These are phyloP conservation scores for Mimachlamys varia DNA, from an alignment of 2,888 invertebrate genomes.

Conservation along the genomic window DNA sequence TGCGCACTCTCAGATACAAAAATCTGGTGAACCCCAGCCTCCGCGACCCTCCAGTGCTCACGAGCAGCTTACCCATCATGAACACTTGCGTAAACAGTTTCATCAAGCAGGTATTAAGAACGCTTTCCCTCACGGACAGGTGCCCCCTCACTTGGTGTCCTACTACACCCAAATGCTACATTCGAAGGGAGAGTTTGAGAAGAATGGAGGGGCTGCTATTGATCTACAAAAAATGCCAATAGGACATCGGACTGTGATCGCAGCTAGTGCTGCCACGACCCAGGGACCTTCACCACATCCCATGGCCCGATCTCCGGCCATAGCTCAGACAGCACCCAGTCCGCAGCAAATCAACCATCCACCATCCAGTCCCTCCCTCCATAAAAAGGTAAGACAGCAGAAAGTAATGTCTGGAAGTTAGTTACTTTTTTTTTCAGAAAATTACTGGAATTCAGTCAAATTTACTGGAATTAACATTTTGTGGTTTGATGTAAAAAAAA, in stretches of 20 bases:
- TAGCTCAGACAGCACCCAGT: constrained; percentile 67
- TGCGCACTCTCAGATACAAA: constrained; percentile 54
- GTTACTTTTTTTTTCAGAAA: background rate
- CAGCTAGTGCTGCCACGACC: constrained; percentile 49
- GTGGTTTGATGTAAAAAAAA: too few species aligned
- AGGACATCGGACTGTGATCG: constrained; percentile 36
- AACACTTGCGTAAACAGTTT: constrained; percentile 42
- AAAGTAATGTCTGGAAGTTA: background rate
- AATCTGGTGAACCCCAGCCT: constrained; percentile 36
- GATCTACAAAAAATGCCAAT: constrained; percentile 8
- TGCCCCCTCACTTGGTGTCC: background rate
- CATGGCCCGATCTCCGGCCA: constrained; percentile 64
- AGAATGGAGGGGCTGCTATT: background rate
- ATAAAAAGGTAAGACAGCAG: constrained; percentile 47
- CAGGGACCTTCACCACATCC: constrained; percentile 64
- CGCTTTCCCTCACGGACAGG: constrained; percentile 37
- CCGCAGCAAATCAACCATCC: constrained; percentile 56
- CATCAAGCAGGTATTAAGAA: background rate
- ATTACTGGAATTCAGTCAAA: too few species aligned
- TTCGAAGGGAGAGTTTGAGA: constrained; percentile 14
- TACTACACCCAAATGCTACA: constrained; percentile 49
- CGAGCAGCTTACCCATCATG: constrained; percentile 38
- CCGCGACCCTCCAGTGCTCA: constrained; percentile 42
- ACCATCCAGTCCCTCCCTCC: constrained; percentile 60
- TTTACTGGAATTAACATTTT: too few species aligned